Percentiles rank a stretch among this genome's conserved stretches.
These are phyloP conservation scores for Aricia artaxerxes DNA, from an alignment of 2,888 invertebrate genomes.

Conservation along the genomic window DNA sequence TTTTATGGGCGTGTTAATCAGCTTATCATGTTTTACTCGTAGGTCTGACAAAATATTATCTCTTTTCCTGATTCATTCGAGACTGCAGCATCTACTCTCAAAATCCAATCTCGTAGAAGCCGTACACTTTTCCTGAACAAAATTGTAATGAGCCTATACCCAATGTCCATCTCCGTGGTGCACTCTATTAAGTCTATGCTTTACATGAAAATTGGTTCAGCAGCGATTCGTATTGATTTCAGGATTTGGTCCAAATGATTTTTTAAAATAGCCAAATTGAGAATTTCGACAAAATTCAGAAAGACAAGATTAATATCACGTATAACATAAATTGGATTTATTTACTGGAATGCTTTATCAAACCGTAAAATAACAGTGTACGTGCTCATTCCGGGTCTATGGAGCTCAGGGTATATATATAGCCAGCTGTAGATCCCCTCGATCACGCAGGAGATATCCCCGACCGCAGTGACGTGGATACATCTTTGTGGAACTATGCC, in stretches of 20 bases:
- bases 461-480: neutral
- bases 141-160: too few species aligned
- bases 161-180: too few species aligned
- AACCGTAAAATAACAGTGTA: neutral
- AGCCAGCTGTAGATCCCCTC: neutral
- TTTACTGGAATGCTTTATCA: neutral
- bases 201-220: too few species aligned
- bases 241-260: too few species aligned
- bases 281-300: too few species aligned
- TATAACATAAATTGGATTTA: neutral
- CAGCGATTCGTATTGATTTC: too few species aligned
- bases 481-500: neutral
- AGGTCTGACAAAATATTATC: neutral
- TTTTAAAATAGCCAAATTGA: too few species aligned
- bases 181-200: too few species aligned
- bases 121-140: too few species aligned
- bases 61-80: neutral
- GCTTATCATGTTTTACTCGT: neutral
- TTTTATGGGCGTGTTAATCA: slow-evolving; percentile 3
- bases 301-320: neutral
- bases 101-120: too few species aligned
- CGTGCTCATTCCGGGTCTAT: neutral
- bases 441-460: neutral
- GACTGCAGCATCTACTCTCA: too few species aligned
- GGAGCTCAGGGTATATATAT: neutral